A percentile compares a stretch with the other conserved stretches of the same genome.
phyloP scores from a whole-genome alignment of 1,140 invertebrate genomes.

The Macrobrachium rosenbergii region DNA sequence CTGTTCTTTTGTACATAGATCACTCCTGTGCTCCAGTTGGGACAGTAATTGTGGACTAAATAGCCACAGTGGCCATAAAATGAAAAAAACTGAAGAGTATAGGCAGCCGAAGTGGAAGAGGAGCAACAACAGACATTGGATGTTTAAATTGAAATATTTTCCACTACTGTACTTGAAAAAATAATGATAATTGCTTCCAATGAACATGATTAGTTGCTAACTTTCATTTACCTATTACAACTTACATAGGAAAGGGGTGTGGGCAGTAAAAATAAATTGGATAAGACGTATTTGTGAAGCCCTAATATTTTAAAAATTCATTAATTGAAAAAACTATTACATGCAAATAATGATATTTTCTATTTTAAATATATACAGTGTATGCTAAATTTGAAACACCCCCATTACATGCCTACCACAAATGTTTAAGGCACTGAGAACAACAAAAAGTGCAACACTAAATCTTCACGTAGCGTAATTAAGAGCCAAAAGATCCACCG shows the following conservation, averaged over 20 bases:
- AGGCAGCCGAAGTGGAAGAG: neutral
- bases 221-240: too few relatives aligned
- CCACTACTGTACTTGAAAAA: too few relatives aligned
- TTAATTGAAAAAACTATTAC: too few relatives aligned
- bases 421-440: conserved; percentile 36
- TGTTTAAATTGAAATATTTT: too few relatives aligned
- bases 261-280: too few relatives aligned
- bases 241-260: too few relatives aligned
- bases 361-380: neutral
- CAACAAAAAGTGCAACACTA: conserved; percentile 4
- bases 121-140: too few relatives aligned
- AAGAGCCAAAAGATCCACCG: conserved; percentile 73
- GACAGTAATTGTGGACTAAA: conserved; percentile 36
- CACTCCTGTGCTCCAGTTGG: conserved; percentile 57
- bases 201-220: too few relatives aligned
- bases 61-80: conserved; percentile 25
- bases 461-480: conserved; percentile 15
- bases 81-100: conserved; percentile 4
- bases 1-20: conserved; percentile 56
- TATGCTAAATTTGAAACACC: neutral
- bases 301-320: too few relatives aligned
- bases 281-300: too few relatives aligned
- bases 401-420: conserved; percentile 13
- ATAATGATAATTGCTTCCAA: too few relatives aligned
- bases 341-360: too few relatives aligned